phyloP scores from a whole-genome alignment of 1,140 invertebrate species.

The Caerostris extrusa region DNA sequence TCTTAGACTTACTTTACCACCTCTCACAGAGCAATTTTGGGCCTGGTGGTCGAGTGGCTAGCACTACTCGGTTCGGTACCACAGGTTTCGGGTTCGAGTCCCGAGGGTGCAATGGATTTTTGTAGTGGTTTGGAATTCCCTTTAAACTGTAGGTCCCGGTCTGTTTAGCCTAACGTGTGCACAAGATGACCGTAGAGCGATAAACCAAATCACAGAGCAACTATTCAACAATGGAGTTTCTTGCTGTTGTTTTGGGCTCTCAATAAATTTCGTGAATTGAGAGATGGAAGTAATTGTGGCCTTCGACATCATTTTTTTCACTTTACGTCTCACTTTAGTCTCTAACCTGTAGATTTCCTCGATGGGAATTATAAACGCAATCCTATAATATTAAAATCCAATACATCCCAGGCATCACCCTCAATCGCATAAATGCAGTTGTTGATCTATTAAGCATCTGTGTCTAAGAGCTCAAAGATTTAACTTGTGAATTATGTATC shows the following conservation, averaged over 20 bases:
- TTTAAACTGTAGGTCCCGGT: no score
- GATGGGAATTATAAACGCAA: background rate
- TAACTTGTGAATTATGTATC: background rate
- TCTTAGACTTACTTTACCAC: no score
- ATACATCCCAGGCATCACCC: background rate
- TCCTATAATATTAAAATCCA: background rate
- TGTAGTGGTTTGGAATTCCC: no score
- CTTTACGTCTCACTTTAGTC: no score
- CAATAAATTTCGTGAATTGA: slow-evolving; percentile 79
- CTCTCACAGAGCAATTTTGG: no score
- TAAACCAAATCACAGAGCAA: slow-evolving; percentile 78
- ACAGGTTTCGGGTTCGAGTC: no score
- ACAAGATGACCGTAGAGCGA: no score
- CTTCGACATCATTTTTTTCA: background rate
- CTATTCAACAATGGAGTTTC: slow-evolving; percentile 79
- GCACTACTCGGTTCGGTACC: no score
- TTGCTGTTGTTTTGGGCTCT: slow-evolving; percentile 79
- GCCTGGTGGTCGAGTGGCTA: no score
- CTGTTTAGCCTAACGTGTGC: no score
- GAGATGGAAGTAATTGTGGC: slow-evolving; percentile 52
- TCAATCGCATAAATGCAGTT: background rate
- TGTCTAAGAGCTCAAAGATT: background rate
- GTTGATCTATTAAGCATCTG: background rate
- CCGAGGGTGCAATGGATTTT: no score
- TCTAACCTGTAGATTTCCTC: background rate